Evolutionary conservation across 2,888 invertebrate species (phyloP).

Genomic region (Drosophila austrosaltans): DNA sequence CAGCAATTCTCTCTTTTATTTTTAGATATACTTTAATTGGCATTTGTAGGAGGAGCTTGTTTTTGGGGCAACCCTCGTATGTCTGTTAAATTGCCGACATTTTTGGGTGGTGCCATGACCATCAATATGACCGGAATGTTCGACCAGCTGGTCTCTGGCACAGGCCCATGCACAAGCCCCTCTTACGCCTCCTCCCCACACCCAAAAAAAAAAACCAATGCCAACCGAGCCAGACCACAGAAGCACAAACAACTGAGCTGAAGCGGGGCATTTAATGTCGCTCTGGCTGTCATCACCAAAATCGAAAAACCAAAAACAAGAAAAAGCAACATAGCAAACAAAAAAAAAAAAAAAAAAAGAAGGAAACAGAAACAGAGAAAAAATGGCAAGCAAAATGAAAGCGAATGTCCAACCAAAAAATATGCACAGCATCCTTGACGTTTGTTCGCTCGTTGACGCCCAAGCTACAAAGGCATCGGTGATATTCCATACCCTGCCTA

Average conservation of each 20-base stretch:
- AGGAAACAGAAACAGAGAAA: constrained; percentile 27
- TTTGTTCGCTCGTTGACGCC: constrained; percentile 78
- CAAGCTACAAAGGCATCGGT: constrained; percentile 40
- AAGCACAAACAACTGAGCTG: constrained; percentile 74
- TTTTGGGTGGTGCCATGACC: constrained; percentile 52
- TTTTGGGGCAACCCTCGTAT: constrained; percentile 44
- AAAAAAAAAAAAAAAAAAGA: constrained; percentile 18
- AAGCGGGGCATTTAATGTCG: constrained; percentile 79
- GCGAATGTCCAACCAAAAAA: constrained; percentile 49
- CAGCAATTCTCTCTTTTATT: neutral
- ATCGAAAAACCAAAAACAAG: constrained; percentile 66
- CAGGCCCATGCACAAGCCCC: constrained; percentile 24
- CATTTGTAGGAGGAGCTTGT: neutral
- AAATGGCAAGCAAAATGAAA: constrained; percentile 44
- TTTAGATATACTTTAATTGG: neutral
- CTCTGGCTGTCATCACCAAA: constrained; percentile 77
- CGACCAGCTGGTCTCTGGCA: constrained; percentile 52
- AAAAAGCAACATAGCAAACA: constrained; percentile 46
- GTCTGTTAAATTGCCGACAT: constrained; percentile 44
- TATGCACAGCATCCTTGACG: constrained; percentile 77
- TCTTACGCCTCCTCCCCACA: neutral
- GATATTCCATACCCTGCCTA: constrained; percentile 1
- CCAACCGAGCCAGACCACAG: constrained; percentile 45
- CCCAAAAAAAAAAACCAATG: constrained; percentile 13
- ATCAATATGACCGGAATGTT: constrained; percentile 71